Conservation (phyloP, 1,140 invertebrate species). For the Achroia grisella region DNA sequence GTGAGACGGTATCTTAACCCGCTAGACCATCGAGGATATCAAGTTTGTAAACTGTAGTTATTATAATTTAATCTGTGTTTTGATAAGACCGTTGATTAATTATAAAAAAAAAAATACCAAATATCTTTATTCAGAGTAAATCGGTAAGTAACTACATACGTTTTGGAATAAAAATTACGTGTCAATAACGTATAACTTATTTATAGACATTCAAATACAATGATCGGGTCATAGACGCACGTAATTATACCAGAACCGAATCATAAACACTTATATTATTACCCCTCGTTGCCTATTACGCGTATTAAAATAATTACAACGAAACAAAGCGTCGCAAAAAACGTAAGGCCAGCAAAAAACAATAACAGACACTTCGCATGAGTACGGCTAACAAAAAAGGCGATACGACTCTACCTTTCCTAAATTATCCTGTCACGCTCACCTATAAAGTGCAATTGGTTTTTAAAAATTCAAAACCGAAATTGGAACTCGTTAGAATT, state of each 20-base stretch:
- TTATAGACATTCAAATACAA: too few species aligned
- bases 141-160: too few species aligned
- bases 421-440: constrained; percentile 71
- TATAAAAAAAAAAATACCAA: too few species aligned
- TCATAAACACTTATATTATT: constrained; percentile 51
- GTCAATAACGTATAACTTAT: too few species aligned
- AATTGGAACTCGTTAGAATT: constrained; percentile 60
- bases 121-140: too few species aligned
- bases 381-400: constrained; percentile 33
- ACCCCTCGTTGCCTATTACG: constrained; percentile 44
- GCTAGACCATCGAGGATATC: too few species aligned
- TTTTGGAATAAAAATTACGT: too few species aligned
- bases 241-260: constrained; percentile 26
- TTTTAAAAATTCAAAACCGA: constrained; percentile 45
- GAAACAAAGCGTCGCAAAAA: constrained; percentile 36
- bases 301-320: constrained; percentile 38
- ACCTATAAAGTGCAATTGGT: constrained; percentile 70
- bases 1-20: too few species aligned
- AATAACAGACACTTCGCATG: constrained; percentile 42
- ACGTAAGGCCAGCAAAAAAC: constrained; percentile 29
- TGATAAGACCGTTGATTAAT: too few species aligned
- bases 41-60: too few species aligned
- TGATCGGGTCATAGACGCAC: too few species aligned
- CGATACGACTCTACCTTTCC: constrained; percentile 48
- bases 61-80: too few species aligned